phyloP scores from a whole-genome alignment of 2,113 vertebrate genomes.

The Oophaga pumilio region DNA sequence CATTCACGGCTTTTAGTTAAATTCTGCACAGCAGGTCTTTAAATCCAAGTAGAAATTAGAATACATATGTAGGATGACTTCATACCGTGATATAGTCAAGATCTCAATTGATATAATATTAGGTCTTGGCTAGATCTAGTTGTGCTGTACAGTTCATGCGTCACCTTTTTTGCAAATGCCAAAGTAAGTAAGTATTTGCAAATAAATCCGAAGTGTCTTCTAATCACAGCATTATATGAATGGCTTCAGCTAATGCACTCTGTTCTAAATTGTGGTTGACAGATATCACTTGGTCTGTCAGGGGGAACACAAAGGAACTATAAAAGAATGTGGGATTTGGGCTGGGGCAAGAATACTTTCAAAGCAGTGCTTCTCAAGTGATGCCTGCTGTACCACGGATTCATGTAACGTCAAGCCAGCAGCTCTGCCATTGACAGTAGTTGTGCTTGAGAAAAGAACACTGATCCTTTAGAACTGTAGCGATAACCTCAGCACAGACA shows the following conservation, averaged over 20 bases:
- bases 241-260: background rate
- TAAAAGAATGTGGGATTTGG: background rate
- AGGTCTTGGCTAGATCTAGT: constrained; percentile 20
- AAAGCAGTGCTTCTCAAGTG: background rate
- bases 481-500: no score
- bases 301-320: background rate
- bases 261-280: background rate
- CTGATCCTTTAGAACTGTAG: no score
- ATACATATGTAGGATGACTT: constrained; percentile 41
- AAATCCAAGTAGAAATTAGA: constrained; percentile 27
- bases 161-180: constrained; percentile 24
- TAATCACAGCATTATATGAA: background rate
- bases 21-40: constrained; percentile 43
- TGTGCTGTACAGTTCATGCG: constrained; percentile 37
- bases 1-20: constrained; percentile 35
- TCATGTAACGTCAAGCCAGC: no score
- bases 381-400: no score
- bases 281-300: background rate
- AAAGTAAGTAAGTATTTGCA: constrained; percentile 18
- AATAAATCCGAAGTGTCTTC: constrained; percentile 5
- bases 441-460: no score
- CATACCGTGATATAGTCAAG: constrained; percentile 34
- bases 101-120: constrained; percentile 36
- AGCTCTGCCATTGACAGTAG: no score
- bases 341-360: background rate